These are phyloP conservation scores for Zeus faber DNA, from an alignment of 2,113 vertebrate genomes.

Conservation along the genomic window DNA sequence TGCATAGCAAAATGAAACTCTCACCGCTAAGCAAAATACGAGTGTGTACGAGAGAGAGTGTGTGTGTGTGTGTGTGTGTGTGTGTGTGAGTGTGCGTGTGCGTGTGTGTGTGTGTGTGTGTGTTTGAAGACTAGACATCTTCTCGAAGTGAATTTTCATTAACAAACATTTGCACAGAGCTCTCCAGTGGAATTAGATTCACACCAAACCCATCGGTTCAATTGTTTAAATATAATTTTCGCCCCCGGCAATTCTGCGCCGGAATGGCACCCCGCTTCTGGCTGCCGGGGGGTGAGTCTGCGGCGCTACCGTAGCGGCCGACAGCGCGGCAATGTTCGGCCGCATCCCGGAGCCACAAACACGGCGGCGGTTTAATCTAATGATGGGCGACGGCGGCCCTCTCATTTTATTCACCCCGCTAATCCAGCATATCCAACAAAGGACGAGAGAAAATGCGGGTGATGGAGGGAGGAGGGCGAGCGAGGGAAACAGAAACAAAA, in stretches of 20 bases:
- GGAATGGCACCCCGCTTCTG: neutral
- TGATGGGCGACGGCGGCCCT: conserved; percentile 9
- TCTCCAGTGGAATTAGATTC: neutral
- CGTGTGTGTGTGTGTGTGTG: neutral
- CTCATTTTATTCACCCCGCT: conserved; percentile 26
- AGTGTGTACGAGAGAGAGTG: too few relatives aligned
- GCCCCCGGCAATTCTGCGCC: neutral
- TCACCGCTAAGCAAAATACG: too few relatives aligned
- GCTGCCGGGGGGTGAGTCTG: neutral
- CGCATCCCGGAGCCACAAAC: neutral
- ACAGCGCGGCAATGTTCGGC: neutral
- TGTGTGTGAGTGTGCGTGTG: neutral
- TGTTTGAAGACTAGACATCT: neutral
- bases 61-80: neutral
- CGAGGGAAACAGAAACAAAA: too few relatives aligned
- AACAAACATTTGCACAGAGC: neutral
- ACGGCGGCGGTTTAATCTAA: conserved; percentile 6
- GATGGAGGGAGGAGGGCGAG: neutral
- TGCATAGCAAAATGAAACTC: too few relatives aligned
- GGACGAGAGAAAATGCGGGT: neutral
- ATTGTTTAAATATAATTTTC: neutral
- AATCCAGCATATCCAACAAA: conserved; percentile 1
- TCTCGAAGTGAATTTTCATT: neutral
- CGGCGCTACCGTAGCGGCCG: neutral
- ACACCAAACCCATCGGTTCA: neutral